Evolutionary conservation across 1,140 invertebrate species (phyloP), one percentile per base, ranked within the genome.

Genomic region (Linepithema humile): DNA sequence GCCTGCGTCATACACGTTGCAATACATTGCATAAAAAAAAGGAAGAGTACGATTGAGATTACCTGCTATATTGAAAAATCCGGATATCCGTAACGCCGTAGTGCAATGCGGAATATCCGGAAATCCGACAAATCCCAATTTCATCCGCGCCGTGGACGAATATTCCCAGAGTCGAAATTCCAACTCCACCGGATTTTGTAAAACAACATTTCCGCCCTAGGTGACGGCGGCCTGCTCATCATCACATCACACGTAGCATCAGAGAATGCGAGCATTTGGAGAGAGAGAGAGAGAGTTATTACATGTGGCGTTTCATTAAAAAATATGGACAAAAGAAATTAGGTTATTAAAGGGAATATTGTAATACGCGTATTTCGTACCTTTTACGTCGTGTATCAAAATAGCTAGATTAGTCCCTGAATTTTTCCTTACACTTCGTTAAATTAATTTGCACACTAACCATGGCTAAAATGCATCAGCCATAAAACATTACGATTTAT

Each of bases 41-140:
- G 26, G 38, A 45, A 74, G 20, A 53, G 17, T 17, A n/a, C 48
- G 64, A 80, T 80, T 26, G 75, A 78, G 75, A 78, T 78, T 69
- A 80, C 48, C 26, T 80, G 62, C 23, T 78, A 69, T 40, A 80
- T 69, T 80, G 75, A 80, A 80, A 80, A 80, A 55, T 80, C 75
- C 74, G 62, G 60, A 78, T 78, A 69, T 78, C 48, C 64, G 35
- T 80, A 69, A 80, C 32, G 50, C n/a, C 64, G 55, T 74, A 69
- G 65, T 26, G 64, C 75, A 80, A 69, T 69, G 62, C 35, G 60
- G 45, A 69, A 67, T 53, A 80, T 80, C 64, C 64, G 12, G 35
- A 70, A 80, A 80, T 80, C 75, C 75, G 75, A 78, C 64, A 80
- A 80, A 80, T 80, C 75, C 75, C 75, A 69, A 80, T 80, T 80